These are phyloP conservation scores for Hyperoplus immaculatus DNA, from an alignment of 2,797 vertebrate genomes.

Conservation along the genomic window DNA sequence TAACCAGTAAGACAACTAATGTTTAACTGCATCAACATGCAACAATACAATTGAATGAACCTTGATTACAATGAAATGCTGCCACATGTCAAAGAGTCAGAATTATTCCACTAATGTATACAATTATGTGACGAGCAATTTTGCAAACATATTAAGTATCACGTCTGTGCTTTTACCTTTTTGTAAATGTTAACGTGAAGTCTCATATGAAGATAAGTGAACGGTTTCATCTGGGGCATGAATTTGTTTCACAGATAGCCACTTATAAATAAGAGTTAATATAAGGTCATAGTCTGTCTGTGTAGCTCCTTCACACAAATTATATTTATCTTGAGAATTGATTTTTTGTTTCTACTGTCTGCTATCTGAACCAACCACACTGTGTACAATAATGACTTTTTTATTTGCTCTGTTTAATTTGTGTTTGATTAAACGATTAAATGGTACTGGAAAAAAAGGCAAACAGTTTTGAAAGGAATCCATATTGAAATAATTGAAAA, in stretches of 20 bases:
- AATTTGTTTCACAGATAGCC: background rate
- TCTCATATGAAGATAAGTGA: background rate
- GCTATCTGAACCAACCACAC: constrained; percentile 1
- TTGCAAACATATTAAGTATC: too few relatives aligned
- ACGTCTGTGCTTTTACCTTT: too few relatives aligned
- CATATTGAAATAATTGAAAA: constrained; percentile 36
- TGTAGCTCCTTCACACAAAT: constrained; percentile 6
- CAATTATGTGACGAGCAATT: too few relatives aligned
- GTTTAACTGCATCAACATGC: background rate
- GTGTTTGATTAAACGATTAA: constrained; percentile 44
- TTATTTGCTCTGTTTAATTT: constrained; percentile 5
- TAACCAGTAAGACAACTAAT: background rate
- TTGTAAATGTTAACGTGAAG: too few relatives aligned
- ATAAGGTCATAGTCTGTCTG: background rate
- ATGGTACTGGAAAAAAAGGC: constrained; percentile 16
- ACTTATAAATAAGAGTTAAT: background rate
- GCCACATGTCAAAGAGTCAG: background rate
- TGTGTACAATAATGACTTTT: constrained; percentile 16
- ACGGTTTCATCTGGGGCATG: background rate
- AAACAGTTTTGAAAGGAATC: background rate
- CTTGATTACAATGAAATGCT: background rate
- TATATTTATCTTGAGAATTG: constrained; percentile 14
- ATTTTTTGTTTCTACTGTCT: constrained; percentile 12
- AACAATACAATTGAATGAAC: background rate
- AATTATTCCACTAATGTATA: background rate